Conservation (phyloP, 2,888 invertebrate genomes). For the Cataglyphis altisquamis region DNA sequence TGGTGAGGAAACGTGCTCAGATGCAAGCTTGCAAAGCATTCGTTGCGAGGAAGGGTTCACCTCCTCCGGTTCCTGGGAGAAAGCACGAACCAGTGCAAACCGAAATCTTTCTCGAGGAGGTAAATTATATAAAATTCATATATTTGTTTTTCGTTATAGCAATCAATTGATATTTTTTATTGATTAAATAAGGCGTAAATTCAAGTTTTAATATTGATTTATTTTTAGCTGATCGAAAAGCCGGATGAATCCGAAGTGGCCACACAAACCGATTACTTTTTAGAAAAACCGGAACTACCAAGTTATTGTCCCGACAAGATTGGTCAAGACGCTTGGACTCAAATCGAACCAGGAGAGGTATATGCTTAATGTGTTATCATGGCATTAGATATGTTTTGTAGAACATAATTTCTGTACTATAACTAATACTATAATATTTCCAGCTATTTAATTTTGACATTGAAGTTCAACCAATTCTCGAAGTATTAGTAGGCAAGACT, state of each 20-base stretch:
- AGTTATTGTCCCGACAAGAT: conserved; percentile 92
- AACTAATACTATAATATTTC: conserved; percentile 19
- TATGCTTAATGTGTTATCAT: conserved; percentile 78
- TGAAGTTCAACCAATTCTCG: conserved; percentile 96
- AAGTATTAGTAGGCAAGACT: conserved; percentile 95
- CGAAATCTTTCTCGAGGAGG: conserved; percentile 95
- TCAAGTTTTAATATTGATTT: neutral
- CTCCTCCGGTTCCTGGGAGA: conserved; percentile 93
- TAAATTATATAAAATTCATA: conserved; percentile 78
- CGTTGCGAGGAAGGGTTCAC: conserved; percentile 89
- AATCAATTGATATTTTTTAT: neutral
- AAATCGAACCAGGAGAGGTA: conserved; percentile 96
- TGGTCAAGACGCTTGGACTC: conserved; percentile 93
- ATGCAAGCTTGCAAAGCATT: conserved; percentile 87
- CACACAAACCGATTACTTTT: conserved; percentile 95
- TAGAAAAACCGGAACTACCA: conserved; percentile 94
- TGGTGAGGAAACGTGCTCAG: conserved; percentile 91
- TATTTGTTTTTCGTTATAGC: neutral
- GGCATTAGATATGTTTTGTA: neutral
- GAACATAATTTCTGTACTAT: neutral
- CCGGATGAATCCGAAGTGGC: conserved; percentile 92
- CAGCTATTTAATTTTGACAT: conserved; percentile 96
- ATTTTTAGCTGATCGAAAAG: conserved; percentile 89
- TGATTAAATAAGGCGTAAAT: neutral
- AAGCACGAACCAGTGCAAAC: conserved; percentile 96